phyloP scores from a whole-genome alignment of 2,797 vertebrate genomes.

The Lutjanus argentimaculatus region DNA sequence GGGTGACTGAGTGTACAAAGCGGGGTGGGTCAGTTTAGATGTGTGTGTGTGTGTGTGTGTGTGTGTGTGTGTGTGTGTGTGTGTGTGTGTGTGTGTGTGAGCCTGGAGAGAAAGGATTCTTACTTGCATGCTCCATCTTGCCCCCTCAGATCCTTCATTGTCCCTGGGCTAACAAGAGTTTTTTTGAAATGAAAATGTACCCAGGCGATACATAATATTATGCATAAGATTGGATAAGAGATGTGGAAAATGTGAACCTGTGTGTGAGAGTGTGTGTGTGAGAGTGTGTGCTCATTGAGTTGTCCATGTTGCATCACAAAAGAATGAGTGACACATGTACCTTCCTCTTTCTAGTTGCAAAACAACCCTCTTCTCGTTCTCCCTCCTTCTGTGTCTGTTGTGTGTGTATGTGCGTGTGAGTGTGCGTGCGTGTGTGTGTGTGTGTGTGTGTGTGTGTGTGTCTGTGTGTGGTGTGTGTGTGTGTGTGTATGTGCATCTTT shows the following conservation, averaged over 20 bases:
- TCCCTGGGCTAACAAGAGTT: neutral
- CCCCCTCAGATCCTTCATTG: conserved; percentile 21
- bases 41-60: neutral
- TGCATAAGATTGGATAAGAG: conserved; percentile 58
- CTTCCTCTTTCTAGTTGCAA: conserved; percentile 83
- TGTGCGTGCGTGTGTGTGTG: conserved; percentile 25
- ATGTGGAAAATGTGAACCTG: neutral
- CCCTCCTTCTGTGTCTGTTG: conserved; percentile 36
- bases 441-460: conserved; percentile 35
- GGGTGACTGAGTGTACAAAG: conserved; percentile 20
- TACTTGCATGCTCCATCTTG: conserved; percentile 64
- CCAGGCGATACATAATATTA: conserved; percentile 27
- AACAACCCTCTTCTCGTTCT: conserved; percentile 71
- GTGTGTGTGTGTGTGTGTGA: neutral
- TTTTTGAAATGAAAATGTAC: conserved; percentile 43
- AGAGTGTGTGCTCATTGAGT: conserved; percentile 57
- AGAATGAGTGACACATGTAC: conserved; percentile 64
- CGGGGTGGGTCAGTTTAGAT: conserved; percentile 27
- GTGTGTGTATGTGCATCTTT: conserved; percentile 45
- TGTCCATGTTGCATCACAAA: conserved; percentile 73
- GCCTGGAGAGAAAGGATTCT: conserved; percentile 4
- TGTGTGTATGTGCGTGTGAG: conserved; percentile 22
- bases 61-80: neutral
- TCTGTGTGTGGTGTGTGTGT: conserved; percentile 37
- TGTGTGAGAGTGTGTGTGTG: conserved; percentile 39